Percentiles rank a stretch among this genome's conserved stretches.
These are phyloP conservation scores for Ceratosolen solmsi DNA, from an alignment of 1,140 invertebrate species.

Conservation along the genomic window DNA sequence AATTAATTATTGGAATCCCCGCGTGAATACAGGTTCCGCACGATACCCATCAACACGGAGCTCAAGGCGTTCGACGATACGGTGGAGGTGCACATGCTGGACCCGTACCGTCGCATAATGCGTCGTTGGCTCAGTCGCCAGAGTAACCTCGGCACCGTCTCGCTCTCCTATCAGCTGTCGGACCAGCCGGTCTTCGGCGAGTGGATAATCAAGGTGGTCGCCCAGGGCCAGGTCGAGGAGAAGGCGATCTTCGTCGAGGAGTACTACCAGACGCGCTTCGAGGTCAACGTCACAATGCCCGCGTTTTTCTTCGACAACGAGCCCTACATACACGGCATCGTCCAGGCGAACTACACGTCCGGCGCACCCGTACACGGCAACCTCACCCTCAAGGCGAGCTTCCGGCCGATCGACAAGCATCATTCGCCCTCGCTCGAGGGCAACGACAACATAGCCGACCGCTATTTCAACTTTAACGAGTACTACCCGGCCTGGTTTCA, in stretches of 20 bases:
- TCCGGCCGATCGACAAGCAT: conserved; percentile 77
- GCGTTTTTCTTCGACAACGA: conserved; percentile 93
- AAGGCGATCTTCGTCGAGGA: conserved; percentile 92
- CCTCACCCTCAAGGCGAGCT: conserved; percentile 86
- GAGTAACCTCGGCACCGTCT: conserved; percentile 92
- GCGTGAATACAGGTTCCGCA: conserved; percentile 78
- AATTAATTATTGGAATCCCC: no score
- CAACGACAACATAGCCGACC: conserved; percentile 72
- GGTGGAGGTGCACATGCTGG: conserved; percentile 91
- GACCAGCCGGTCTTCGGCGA: conserved; percentile 94
- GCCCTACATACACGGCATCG: conserved; percentile 84
- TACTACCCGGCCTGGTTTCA: conserved; percentile 85
- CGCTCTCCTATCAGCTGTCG: conserved; percentile 90
- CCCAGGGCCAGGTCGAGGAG: conserved; percentile 90
- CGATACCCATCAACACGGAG: conserved; percentile 91
- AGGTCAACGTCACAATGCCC: conserved; percentile 96
- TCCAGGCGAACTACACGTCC: conserved; percentile 95
- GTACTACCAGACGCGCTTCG: conserved; percentile 93
- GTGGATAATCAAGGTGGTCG: conserved; percentile 92
- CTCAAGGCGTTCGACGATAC: conserved; percentile 90
- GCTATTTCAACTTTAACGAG: conserved; percentile 85
- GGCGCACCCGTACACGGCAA: conserved; percentile 89
- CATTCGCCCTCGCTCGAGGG: conserved; percentile 22
- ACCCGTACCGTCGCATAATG: conserved; percentile 89
- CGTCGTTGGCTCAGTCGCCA: conserved; percentile 92